Conservation (phyloP, 2,797 vertebrate genomes). For the Rousettus madagascariensis region DNA sequence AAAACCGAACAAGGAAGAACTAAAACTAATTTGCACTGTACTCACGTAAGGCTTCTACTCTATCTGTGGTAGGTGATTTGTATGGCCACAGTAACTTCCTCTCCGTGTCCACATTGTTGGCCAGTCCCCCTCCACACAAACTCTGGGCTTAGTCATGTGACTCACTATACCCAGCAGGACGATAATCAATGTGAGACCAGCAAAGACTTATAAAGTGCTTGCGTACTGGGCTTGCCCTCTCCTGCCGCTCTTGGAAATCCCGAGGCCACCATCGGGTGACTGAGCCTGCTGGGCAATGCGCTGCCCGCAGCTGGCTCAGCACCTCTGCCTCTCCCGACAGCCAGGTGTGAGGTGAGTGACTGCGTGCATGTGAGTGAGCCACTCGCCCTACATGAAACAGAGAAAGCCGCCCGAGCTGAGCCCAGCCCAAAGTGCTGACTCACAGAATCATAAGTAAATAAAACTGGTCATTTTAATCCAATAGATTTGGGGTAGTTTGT, state of each 20-base stretch:
- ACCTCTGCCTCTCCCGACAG: not conserved
- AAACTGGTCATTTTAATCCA: not conserved
- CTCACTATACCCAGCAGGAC: not conserved
- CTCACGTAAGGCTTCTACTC: not conserved
- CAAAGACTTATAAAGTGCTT: not conserved
- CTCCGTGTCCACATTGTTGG: not conserved
- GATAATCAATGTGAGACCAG: not conserved
- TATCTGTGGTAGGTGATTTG: not conserved
- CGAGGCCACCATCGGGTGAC: not conserved
- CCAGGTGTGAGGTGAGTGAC: not conserved
- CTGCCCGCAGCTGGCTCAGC: not conserved
- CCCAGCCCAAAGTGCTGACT: not conserved
- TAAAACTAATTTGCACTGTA: not conserved
- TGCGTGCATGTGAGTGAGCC: not conserved
- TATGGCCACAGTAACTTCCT: not conserved
- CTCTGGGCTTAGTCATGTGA: not conserved
- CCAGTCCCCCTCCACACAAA: not conserved
- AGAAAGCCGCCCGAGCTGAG: not conserved
- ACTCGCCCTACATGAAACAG: not conserved
- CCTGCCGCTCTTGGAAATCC: not conserved
- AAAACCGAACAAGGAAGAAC: slow-evolving; percentile 23
- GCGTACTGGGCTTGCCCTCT: not conserved
- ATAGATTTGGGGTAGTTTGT: not conserved
- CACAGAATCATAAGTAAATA: not conserved
- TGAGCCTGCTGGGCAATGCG: not conserved